A percentile compares a stretch with the other conserved stretches of the same genome.
These are phyloP conservation scores for Drosophila sordidula DNA, from an alignment of 2,888 invertebrate genomes.

Conservation along the genomic window DNA sequence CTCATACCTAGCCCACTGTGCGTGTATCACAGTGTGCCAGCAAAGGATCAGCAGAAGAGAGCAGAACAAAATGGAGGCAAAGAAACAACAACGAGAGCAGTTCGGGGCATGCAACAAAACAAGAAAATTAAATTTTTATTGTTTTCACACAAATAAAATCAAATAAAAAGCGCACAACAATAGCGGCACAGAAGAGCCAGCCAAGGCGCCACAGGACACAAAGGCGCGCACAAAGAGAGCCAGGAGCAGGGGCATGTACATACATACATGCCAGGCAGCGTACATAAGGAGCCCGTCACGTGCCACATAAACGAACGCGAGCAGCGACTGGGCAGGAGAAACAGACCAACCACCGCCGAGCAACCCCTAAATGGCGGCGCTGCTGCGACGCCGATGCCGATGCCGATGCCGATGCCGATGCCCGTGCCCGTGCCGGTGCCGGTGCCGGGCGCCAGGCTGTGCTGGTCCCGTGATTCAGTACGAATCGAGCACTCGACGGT, in stretches of 20 bases:
- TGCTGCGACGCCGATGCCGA: conserved; percentile 41
- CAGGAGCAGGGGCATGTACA: conserved; percentile 20
- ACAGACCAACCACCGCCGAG: conserved; percentile 84
- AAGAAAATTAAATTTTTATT: conserved; percentile 84
- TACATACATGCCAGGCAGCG: neutral
- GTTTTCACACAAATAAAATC: conserved; percentile 82
- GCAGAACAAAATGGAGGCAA: conserved; percentile 45
- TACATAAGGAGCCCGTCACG: conserved; percentile 58
- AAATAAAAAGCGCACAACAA: conserved; percentile 81
- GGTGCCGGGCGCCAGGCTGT: conserved; percentile 19
- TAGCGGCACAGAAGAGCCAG: conserved; percentile 55
- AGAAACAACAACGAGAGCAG: conserved; percentile 36
- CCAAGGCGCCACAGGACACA: conserved; percentile 65
- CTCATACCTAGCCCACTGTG: conserved; percentile 33
- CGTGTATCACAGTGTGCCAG: conserved; percentile 21
- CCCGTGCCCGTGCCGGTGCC: conserved; percentile 38
- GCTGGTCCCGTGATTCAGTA: conserved; percentile 67
- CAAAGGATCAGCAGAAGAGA: conserved; percentile 33
- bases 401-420: conserved; percentile 33
- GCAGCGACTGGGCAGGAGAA: conserved; percentile 82
- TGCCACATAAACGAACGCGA: conserved; percentile 56
- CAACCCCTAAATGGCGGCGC: conserved; percentile 76
- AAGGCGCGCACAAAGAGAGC: conserved; percentile 37
- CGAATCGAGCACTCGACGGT: conserved; percentile 74
- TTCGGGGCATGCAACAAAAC: conserved; percentile 75